phyloP scores from a whole-genome alignment of 2,797 vertebrate genomes.

The Ficedula albicollis region DNA sequence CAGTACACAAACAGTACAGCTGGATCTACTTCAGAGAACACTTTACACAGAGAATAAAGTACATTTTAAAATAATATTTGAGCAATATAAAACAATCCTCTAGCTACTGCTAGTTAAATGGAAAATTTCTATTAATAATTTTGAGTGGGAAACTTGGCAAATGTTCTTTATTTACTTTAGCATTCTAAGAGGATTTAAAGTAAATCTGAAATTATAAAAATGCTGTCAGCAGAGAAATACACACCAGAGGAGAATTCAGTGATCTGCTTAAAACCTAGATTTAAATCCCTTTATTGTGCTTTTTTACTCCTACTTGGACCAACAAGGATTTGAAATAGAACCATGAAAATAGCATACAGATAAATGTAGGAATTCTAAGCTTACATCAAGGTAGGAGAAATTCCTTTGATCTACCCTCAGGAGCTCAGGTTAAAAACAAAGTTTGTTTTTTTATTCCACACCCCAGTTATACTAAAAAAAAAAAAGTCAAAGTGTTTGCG shows the following conservation, averaged over 20 bases:
- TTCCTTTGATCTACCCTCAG: background rate
- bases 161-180: constrained; percentile 11
- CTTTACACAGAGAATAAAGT: background rate
- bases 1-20: background rate
- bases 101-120: background rate
- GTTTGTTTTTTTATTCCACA: background rate
- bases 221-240: constrained; percentile 4
- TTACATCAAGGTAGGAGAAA: background rate
- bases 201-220: constrained; percentile 39
- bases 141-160: background rate
- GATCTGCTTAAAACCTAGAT: constrained; percentile 4
- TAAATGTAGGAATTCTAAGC: background rate
- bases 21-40: background rate
- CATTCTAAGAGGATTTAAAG: constrained; percentile 36
- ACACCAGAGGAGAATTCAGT: background rate
- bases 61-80: background rate
- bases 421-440: background rate
- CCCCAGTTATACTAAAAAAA: background rate
- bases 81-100: background rate
- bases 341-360: background rate
- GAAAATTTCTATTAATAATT: constrained; percentile 1
- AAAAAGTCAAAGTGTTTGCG: background rate
- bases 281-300: constrained; percentile 11
- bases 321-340: constrained; percentile 18
- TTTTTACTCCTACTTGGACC: background rate